Conservation (phyloP, 2,888 invertebrate genomes). For the Ochropleura plecta region DNA sequence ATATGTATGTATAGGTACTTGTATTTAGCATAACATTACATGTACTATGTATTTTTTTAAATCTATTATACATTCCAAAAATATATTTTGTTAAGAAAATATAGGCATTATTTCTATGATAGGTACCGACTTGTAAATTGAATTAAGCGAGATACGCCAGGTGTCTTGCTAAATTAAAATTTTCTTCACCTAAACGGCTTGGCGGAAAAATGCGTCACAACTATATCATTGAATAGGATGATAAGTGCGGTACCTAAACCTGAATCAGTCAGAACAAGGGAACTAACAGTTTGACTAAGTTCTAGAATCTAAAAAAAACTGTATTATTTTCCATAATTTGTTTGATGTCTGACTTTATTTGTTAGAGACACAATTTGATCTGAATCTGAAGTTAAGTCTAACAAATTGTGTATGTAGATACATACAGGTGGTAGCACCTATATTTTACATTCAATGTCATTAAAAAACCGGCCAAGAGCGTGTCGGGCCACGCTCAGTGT, state of each 20-base stretch:
- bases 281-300: background rate
- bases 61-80: too few relatives aligned
- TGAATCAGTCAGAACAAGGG: background rate
- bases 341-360: slow-evolving; percentile 46
- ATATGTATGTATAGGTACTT: too few relatives aligned
- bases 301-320: background rate
- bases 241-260: background rate
- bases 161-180: too few relatives aligned
- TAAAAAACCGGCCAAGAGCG: too few relatives aligned
- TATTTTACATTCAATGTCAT: too few relatives aligned
- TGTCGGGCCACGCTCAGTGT: too few relatives aligned
- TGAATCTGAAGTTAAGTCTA: slow-evolving; percentile 15
- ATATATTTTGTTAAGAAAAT: too few relatives aligned
- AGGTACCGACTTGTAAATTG: background rate
- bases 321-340: slow-evolving; percentile 10
- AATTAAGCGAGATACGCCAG: background rate
- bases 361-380: slow-evolving; percentile 36
- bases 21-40: too few relatives aligned
- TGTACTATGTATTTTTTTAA: too few relatives aligned
- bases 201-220: background rate
- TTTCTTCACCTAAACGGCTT: background rate
- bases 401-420: slow-evolving; percentile 22
- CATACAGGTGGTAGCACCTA: too few relatives aligned
- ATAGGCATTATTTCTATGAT: too few relatives aligned
- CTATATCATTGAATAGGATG: too few relatives aligned